A percentile compares a stretch with the other conserved stretches of the same genome.
phyloP scores from a whole-genome alignment of 2,113 vertebrate species.

The Corydoras sp. region DNA sequence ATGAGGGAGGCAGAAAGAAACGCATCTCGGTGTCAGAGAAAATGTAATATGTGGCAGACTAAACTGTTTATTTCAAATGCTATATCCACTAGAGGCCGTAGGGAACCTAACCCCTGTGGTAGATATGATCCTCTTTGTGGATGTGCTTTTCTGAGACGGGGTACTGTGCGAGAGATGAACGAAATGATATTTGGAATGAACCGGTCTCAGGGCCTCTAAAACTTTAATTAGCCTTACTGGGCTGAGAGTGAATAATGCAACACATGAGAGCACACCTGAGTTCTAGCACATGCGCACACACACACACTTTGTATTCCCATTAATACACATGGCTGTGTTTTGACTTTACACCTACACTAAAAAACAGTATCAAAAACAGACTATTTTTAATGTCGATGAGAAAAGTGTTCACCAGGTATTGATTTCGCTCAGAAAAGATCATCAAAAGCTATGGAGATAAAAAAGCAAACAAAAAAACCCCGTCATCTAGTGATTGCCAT shows the following conservation, averaged over 20 bases:
- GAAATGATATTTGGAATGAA: conserved; percentile 43
- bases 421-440: too few relatives aligned
- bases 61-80: conserved; percentile 50
- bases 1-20: conserved; percentile 30
- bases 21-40: conserved; percentile 45
- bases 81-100: conserved; percentile 44
- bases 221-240: conserved; percentile 56
- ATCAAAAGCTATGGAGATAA: too few relatives aligned
- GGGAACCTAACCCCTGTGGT: conserved; percentile 37
- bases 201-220: conserved; percentile 37
- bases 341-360: too few relatives aligned
- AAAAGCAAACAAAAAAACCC: too few relatives aligned
- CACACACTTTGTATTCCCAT: conserved; percentile 3
- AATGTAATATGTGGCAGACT: conserved; percentile 45
- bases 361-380: too few relatives aligned
- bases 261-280: conserved; percentile 44
- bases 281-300: conserved; percentile 15
- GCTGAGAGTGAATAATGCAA: conserved; percentile 62
- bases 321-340: not conserved
- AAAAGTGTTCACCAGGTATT: too few relatives aligned
- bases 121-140: conserved; percentile 37
- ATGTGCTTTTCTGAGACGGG: conserved; percentile 39
- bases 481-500: too few relatives aligned
- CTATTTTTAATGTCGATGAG: too few relatives aligned
- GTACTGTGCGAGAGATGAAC: conserved; percentile 38